Evolutionary conservation across 2,113 vertebrate genomes (phyloP), one percentile per base, ranked within the genome.

Genomic region (Sapajus apella): DNA sequence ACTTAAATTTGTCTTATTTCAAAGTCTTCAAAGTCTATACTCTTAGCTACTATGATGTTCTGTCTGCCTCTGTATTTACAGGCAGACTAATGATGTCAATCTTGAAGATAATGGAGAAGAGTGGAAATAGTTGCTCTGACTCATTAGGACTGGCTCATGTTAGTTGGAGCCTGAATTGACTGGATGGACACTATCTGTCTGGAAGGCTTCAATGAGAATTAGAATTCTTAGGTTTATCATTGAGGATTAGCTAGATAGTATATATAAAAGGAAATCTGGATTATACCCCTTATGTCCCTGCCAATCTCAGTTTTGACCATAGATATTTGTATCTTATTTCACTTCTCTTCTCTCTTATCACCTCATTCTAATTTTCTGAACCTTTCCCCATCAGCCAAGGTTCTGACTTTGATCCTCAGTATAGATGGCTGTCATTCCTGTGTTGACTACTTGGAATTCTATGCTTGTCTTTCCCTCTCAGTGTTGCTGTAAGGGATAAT

Each of bases 391-490:
- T 90, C 58, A 94, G 27, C 68, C 89, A 83, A 80, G 32, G 84
- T 58, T 94, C 47, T 80, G 27, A 75, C 35, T 87, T 90, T 87
- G 75, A 77, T 70, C 56, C 25, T 94, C 40, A 91, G 2, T 84
- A 94, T 87, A 96, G 90, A 91, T 90, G 27, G 40, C 25, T 70
- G 21, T 45, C 70, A 87, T 66, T 90, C 12, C 64, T 89, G 30
- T 81, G 30, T 90, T 92, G 37, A 32, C 21, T 61, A 89, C 94
- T 93, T 73, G 1, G 37, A 97, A 75, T 75, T 92, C 75, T 90
- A 64, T 92, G 75, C 30, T 85, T 93, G 2, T 86, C 35, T 91
- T 40, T 91, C 40, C 50, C 52, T 68, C 58, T 83, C 25, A 25
- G 25, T 21, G 12, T 75, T 94, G 61, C 50, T 87, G 2, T 89